Evolutionary conservation across 2,797 vertebrate species (phyloP), one percentile per base, ranked within the genome.

Genomic region (Macropodus opercularis): DNA sequence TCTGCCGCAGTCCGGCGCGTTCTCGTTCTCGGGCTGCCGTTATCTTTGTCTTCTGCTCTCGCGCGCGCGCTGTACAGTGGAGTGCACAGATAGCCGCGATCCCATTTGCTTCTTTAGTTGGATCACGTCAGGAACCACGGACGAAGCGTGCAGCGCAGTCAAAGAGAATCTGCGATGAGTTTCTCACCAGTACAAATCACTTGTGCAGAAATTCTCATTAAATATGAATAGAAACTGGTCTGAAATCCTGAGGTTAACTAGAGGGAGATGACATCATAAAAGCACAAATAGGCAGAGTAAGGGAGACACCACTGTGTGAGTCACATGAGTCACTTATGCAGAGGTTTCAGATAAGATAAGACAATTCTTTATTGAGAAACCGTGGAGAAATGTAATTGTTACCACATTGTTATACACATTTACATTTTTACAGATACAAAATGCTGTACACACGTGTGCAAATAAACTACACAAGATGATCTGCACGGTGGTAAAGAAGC

Each of bases 161-260:
- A 77, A 65, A 76, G 41, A 74, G 52, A 77, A 73, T 73, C 48
- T 13, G 15, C 36, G 47, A 68, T 53, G 60, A 52, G 46, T 29
- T 64, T 27, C 47, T 72, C 65, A 65, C 53, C 23, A 65, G 23
- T 52, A 52, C 50, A 68, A 67, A 71, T 80, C 49, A 60, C 68
- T 62, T 36, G 68, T 58, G 59, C 41, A 44, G 52, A 69, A 19
- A 59, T 21, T 46, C 6, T 77, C 21, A 51, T 81, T 54, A 69
- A 75, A 73, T 57, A 72, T 56, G 32, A 63, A 67, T 70, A 24
- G 15, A 53, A 57, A 52, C 34, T 48, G 34, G 26, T 68, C 51
- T 63, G 53, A 62, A 69, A 60, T 62, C 49, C 36, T 0, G 0
- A 54, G 48, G 49, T 57, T 57, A 66, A 75, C 12, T n/a, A 35